Evolutionary conservation across 2,888 invertebrate species (phyloP), one percentile per base, ranked within the genome.

Genomic region (Cataglyphis rosenhaueri): DNA sequence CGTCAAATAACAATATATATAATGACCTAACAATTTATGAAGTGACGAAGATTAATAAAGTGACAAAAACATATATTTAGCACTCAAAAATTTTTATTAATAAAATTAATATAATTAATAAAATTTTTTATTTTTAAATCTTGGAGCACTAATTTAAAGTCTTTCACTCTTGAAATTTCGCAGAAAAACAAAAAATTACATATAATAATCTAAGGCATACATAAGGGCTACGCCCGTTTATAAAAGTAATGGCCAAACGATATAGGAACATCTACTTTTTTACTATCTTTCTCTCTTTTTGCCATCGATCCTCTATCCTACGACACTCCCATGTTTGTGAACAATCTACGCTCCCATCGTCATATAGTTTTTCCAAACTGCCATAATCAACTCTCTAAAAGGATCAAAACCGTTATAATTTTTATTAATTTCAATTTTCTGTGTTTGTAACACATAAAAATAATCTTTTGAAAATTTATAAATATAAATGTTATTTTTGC

Each of bases 251-350:
- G 71, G 35, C 44, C 59, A 48, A 66, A 61, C 66, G 48, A 82
- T 83, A 78, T 82, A 74, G 82, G 85, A 88, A 88, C 84, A 89
- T 84, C 81, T 81, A 75, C 61, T 71, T 87, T 59, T 66, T 32
- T 25, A 82, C 81, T 82, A 83, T 82, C 75, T 78, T 84, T 55
- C 61, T 70, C 74, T 71, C 66, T 81, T 85, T 87, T 87, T 75
- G 78, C 81, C 82, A 86, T 86, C 87, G 82, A 89, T 85, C 86
- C 86, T 66, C 38, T 74, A 81, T 84, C 83, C 83, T 78, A 74
- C 52, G 89, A 84, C 92, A 87, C 92, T 89, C 92, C 92, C 87
- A 89, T 91, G 87, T 92, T 91, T 91, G 89, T 89, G 86, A 84
- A 87, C 88, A 85, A 88, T 86, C 68, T 85, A 87, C 85, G 85